phyloP scores from a whole-genome alignment of 1,140 invertebrate genomes.

The Adelges cooleyi region DNA sequence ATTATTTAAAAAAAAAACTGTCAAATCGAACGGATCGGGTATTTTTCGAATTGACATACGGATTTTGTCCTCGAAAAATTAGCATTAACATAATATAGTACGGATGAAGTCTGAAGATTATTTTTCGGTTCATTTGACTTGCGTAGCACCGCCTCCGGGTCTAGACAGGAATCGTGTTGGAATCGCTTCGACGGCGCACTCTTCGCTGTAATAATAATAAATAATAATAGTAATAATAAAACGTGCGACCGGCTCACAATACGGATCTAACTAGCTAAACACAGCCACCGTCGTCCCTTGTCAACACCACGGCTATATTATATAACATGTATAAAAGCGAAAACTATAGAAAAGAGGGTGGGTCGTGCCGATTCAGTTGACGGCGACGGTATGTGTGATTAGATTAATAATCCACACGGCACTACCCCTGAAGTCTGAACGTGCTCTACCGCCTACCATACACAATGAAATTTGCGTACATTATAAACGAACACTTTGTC shows the following conservation, averaged over 20 bases:
- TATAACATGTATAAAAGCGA: background rate
- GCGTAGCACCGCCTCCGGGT: too few relatives aligned
- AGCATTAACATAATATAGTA: too few relatives aligned
- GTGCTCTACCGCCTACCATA: background rate
- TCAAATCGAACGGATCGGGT: too few relatives aligned
- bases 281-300: background rate
- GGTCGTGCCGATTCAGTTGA: constrained; percentile 2
- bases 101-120: too few relatives aligned
- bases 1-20: too few relatives aligned
- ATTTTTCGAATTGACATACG: too few relatives aligned
- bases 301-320: background rate
- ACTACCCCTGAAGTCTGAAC: background rate
- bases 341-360: constrained; percentile 9
- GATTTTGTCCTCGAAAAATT: too few relatives aligned
- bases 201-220: too few relatives aligned
- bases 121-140: constrained; percentile 8
- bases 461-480: constrained; percentile 22
- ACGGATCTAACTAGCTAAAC: constrained; percentile 27
- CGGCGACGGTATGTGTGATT: constrained; percentile 1
- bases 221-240: background rate
- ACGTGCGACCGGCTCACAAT: background rate
- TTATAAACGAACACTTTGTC: constrained; percentile 29
- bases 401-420: constrained; percentile 14
- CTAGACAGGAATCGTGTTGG: too few relatives aligned
- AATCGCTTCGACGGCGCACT: too few relatives aligned